Evolutionary conservation across 2,888 invertebrate species (phyloP), one percentile per base, ranked within the genome.

Genomic region (Podotricha telesiphe): DNA sequence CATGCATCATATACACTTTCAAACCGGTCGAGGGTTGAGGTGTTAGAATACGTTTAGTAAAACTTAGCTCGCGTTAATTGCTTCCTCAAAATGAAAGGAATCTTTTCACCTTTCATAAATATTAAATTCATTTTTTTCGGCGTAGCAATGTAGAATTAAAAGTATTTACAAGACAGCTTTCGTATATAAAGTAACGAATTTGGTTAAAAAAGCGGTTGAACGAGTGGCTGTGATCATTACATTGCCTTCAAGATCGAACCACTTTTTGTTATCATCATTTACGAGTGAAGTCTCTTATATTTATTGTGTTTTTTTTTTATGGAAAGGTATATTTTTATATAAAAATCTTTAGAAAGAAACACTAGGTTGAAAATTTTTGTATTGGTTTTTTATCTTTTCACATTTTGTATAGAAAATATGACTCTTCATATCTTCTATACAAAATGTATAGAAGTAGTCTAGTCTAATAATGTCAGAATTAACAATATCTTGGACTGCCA

Each of bases 241-340:
- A 22, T 37, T 47, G 34, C 34, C 47, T 22, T 37, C 50, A 37
- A 47, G 55, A 62, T 20, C 8, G 53, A 55, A 53, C 55, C 20
- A 0, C 61, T 67, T 67, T 67, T 67, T 67, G 37, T 48, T 58
- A 10, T 50, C 40, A 51, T 61, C 34, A n/a, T 53, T 67, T 61
- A 47, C 51, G 61, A 51, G 45, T 42, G n/a, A 11, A 13, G 7
- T 11, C 42, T 20, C 13, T 13, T 2, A 42, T 42, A 13, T 42
- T 42, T 42, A 42, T 42, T 42, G 42, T 42, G 13, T 42, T 13
- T 11, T 42, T 42, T 37, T 42, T 13, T 42, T 42, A 13, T 42
- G 6, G 28, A 28, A 28, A 28, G 28, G 2, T 28, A 28, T 42
- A 42, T 13, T 42, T 42, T 48, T 19, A 48, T 48, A 19, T 48